Evolutionary conservation across 1,140 invertebrate genomes (phyloP), one percentile per base, ranked within the genome.

Genomic region (Drosophila littoralis): DNA sequence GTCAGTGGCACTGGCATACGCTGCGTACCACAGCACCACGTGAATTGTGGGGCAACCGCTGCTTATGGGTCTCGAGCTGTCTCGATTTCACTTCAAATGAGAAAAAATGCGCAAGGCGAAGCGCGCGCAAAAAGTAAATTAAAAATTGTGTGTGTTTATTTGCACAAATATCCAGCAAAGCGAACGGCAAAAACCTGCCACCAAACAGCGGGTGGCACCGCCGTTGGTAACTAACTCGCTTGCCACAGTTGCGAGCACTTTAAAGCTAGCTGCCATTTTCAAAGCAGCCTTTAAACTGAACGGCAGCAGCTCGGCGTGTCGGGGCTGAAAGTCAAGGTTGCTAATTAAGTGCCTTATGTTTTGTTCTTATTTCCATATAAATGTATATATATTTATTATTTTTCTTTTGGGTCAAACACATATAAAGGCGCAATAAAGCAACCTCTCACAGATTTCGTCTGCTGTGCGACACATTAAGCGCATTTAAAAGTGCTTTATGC

Each of bases 61-160:
- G 79, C 84, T 76, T 79, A 79, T 72, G 76, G 67, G 58, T 89
- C 84, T 83, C 84, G 78, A 83, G 80, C 83, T 89, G 77, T 88
- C 84, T 89, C 84, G 80, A 89, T 84, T 88, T 88, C 84, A 77
- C 70, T 84, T 84, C 70, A 77, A 89, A 89, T 83, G 68, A 61
- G 52, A 77, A 85, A 86, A 83, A 83, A 77, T 72, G 67, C 32
- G 72, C 72, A 63, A 60, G 46, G 67, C 65, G 50, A 61, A 71
- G 70, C 58, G 63, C 65, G 83, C 65, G 83, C 78, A 84, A 89
- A 88, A 90, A 81, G 78, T 81, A 89, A 89, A 89, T 90, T 90
- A 89, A 89, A 89, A 89, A 28, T 81, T 90, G 75, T 61, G 57
- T 85, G 71, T 90, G 85, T 89, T 89, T 90, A 90, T 90, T 84